Evolutionary conservation across 1,140 invertebrate genomes (phyloP).

Genomic region (Tetramorium simillimum): DNA sequence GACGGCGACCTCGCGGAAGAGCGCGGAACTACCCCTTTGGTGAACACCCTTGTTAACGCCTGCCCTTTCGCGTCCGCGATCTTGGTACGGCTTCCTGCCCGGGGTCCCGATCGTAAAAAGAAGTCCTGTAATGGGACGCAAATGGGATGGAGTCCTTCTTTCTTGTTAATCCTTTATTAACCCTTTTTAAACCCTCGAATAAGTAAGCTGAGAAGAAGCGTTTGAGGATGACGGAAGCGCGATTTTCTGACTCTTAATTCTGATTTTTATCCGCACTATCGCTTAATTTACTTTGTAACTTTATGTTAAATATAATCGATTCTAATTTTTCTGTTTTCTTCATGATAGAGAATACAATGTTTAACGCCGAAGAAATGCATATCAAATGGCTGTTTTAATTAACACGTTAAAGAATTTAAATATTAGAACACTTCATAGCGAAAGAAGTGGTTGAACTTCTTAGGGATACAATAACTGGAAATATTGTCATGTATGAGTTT

Average conservation of each 20-base stretch:
- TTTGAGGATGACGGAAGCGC: neutral
- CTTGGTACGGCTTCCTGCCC: neutral
- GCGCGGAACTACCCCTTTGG: neutral
- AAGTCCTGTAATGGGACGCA: neutral
- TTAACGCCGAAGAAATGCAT: neutral
- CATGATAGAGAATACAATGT: neutral
- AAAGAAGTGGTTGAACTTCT: neutral
- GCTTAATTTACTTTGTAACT: neutral
- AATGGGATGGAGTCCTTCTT: neutral
- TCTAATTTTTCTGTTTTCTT: conserved; percentile 10
- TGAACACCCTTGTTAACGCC: conserved; percentile 27
- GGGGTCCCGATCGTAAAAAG: neutral
- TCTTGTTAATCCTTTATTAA: neutral
- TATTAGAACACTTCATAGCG: neutral
- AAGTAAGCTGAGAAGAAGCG: neutral
- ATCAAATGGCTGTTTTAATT: neutral
- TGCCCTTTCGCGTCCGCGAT: neutral
- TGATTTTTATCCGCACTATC: neutral
- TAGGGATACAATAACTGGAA: neutral
- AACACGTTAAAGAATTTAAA: conserved; percentile 2
- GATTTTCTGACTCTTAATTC: neutral
- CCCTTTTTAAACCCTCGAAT: neutral
- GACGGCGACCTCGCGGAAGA: conserved; percentile 16
- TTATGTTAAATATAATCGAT: conserved; percentile 11
- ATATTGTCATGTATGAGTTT: neutral